phyloP scores from a whole-genome alignment of 2,113 vertebrate genomes.

The Cephalopholis sonnerati region DNA sequence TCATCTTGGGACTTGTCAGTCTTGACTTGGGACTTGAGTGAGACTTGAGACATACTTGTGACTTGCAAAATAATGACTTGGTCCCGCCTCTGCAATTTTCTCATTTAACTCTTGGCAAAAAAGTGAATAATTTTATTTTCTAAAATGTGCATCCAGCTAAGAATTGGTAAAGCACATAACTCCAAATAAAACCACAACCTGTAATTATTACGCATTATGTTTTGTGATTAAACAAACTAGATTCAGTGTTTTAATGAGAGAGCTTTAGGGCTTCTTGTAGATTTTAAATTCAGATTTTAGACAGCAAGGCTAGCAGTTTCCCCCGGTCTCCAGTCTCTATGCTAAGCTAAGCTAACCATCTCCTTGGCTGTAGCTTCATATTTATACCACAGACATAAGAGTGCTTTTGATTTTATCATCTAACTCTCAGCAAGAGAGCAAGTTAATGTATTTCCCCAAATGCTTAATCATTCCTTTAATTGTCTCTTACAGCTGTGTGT shows the following conservation, averaged over 20 bases:
- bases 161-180: neutral
- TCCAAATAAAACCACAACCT: neutral
- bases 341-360: neutral
- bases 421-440: neutral
- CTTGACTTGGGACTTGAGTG: too few relatives aligned
- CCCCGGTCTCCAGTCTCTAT: too few relatives aligned
- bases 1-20: too few relatives aligned
- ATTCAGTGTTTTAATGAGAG: neutral
- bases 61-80: too few relatives aligned
- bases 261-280: neutral
- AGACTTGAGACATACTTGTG: too few relatives aligned
- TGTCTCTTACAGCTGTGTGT: conserved; percentile 85
- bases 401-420: neutral
- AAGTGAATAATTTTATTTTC: too few relatives aligned
- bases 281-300: neutral
- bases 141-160: neutral
- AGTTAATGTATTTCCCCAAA: neutral
- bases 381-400: neutral
- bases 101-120: too few relatives aligned
- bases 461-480: neutral
- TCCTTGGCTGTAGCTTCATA: neutral
- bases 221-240: too few relatives aligned
- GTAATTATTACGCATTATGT: neutral
- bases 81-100: too few relatives aligned
- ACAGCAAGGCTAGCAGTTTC: neutral